Conservation (phyloP, 2,113 vertebrate species). For the Corapipo altera region DNA sequence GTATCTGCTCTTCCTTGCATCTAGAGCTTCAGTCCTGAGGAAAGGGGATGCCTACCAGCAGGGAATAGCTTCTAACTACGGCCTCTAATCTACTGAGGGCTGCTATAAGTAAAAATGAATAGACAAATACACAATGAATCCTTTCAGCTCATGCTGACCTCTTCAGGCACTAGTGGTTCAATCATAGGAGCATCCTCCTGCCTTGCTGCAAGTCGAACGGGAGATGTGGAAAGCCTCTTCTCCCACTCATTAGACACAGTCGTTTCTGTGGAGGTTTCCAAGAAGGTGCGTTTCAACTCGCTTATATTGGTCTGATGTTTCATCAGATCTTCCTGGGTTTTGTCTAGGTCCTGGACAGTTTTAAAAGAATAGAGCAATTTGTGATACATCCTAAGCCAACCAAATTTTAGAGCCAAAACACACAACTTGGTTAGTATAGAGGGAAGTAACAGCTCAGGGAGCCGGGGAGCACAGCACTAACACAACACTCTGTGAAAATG, state of each 20-base stretch:
- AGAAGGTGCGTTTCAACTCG: constrained; percentile 93
- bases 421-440: constrained; percentile 56
- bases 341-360: constrained; percentile 79
- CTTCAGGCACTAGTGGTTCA: constrained; percentile 88
- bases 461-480: constrained; percentile 63
- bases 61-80: not conserved
- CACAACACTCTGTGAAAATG: constrained; percentile 78
- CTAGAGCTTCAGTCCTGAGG: not conserved
- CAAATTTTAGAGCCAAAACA: constrained; percentile 29
- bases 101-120: not conserved
- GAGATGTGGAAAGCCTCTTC: constrained; percentile 89
- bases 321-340: constrained; percentile 84
- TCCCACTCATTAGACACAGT: constrained; percentile 87
- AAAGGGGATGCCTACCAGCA: not conserved
- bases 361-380: constrained; percentile 56
- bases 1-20: not conserved
- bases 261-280: constrained; percentile 81
- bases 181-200: constrained; percentile 89
- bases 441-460: constrained; percentile 50
- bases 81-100: not conserved
- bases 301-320: constrained; percentile 93
- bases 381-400: not conserved
- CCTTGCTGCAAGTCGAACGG: constrained; percentile 79
- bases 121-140: constrained; percentile 4
- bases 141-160: constrained; percentile 80